Evolutionary conservation across 2,888 invertebrate species (phyloP), one percentile per base, ranked within the genome.

Genomic region (Terebella lapidaria): DNA sequence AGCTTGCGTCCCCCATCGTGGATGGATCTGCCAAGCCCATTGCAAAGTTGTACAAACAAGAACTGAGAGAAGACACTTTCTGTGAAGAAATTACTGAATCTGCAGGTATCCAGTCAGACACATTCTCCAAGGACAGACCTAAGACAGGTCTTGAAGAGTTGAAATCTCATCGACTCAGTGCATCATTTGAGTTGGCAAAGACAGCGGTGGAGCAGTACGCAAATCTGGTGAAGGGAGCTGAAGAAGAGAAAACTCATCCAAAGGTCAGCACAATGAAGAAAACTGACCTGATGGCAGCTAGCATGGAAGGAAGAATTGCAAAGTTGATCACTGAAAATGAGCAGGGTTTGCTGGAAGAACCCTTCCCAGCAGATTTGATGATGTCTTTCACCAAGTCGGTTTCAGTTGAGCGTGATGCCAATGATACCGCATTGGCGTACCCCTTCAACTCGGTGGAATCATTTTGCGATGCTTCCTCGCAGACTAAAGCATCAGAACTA

Each of bases 201-300:
- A 65, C 64, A 5, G 67, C 66, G 10, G 65, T 67, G 22, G 55
- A 29, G 46, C 67, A 67, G 59, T 67, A 67, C 46, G 67, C 67
- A 0, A 60, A 61, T 5, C 62, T 67, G 20, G 52, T 67, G 30
- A 56, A 62, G 27, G 64, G 54, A 2, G 65, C 66, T 15, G 61
- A 66, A 29, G 45, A 55, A 22, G 67, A 62, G 22, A 49, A 49
- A 49, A 10, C 24, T n/a, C 10, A 15, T 35, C 10, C 10, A 35
- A 35, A 35, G n/a, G n/a, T 35, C n/a, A 35, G 42, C 10, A 15
- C 42, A 35, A 10, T 35, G 10, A 35, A 35, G n/a, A 35, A 10
- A n/a, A 10, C 10, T 15, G 42, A 35, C n/a, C 10, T 35, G 42
- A 35, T 35, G 42, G n/a, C n/a, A 10, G 10, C n/a, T 10, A 35